phyloP scores from a whole-genome alignment of 1,140 invertebrate species.

The Macrocentrus cingulum region DNA sequence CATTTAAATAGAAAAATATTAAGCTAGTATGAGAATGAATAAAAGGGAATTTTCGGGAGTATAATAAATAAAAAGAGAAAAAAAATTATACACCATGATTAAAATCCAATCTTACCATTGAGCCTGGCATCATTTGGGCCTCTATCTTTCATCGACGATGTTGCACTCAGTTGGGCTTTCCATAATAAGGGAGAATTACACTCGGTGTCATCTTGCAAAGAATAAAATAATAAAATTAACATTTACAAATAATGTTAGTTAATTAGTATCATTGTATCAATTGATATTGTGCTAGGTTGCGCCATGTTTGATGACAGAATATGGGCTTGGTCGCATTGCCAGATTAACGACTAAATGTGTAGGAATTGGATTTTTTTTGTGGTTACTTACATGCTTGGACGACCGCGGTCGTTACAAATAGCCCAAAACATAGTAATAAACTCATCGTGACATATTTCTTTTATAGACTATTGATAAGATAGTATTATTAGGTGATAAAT shows the following conservation, averaged over 20 bases:
- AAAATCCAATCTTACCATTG: conserved; percentile 67
- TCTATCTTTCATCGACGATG: conserved; percentile 74
- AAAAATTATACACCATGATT: background rate
- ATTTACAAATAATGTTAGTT: too few species aligned
- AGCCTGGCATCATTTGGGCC: conserved; percentile 79
- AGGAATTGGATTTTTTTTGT: conserved; percentile 3
- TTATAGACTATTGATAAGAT: too few species aligned
- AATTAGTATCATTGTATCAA: too few species aligned
- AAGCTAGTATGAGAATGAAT: background rate
- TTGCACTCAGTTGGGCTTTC: conserved; percentile 71
- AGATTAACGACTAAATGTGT: conserved; percentile 36
- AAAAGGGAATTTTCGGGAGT: background rate
- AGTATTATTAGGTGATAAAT: too few species aligned
- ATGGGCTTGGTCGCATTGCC: conserved; percentile 45
- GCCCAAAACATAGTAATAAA: conserved; percentile 34
- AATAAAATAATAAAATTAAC: background rate
- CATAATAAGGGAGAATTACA: conserved; percentile 79
- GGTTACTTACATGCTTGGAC: conserved; percentile 44
- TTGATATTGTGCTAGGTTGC: conserved; percentile 2
- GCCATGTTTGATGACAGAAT: conserved; percentile 39
- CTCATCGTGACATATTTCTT: conserved; percentile 45
- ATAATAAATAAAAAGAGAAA: conserved; percentile 8
- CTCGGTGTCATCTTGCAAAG: conserved; percentile 66
- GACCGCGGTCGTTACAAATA: conserved; percentile 33
- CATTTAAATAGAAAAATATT: too few species aligned